Percentiles rank a stretch among this genome's conserved stretches.
These are phyloP conservation scores for Halyomorpha halys DNA, from an alignment of 1,140 invertebrate species.

Conservation along the genomic window DNA sequence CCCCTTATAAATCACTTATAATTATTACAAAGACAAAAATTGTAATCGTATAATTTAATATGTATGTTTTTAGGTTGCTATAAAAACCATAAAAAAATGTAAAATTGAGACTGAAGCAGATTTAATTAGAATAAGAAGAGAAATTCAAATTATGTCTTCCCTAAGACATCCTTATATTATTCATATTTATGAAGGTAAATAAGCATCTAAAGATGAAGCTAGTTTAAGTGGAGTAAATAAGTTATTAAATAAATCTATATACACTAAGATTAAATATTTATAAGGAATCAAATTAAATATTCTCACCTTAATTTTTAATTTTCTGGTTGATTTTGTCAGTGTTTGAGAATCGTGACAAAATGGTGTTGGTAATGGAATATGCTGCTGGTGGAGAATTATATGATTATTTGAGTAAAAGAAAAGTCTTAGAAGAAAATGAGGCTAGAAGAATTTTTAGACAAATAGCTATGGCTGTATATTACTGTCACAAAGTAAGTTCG, in stretches of 20 bases:
- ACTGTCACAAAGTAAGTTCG: conserved; percentile 80
- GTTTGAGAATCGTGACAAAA: conserved; percentile 97
- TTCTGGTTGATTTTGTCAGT: conserved; percentile 50
- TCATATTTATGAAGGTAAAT: conserved; percentile 91
- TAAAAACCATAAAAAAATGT: conserved; percentile 98
- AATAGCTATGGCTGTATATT: conserved; percentile 93
- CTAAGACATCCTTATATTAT: conserved; percentile 97
- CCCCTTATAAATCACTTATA: too few species aligned
- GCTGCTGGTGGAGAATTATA: conserved; percentile 96
- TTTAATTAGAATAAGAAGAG: conserved; percentile 83
- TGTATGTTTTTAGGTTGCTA: conserved; percentile 57
- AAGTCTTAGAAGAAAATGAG: conserved; percentile 82
- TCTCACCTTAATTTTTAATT: neutral
- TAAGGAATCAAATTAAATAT: neutral
- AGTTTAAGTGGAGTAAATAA: neutral
- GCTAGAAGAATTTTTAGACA: conserved; percentile 93
- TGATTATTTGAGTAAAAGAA: conserved; percentile 90
- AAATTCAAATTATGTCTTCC: conserved; percentile 98
- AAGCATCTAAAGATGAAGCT: neutral
- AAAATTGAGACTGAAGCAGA: conserved; percentile 98
- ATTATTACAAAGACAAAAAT: neutral
- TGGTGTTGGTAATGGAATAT: conserved; percentile 99
- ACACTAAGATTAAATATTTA: neutral
- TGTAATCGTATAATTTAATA: neutral
- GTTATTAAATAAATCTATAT: neutral